Conservation (phyloP, 2,888 invertebrate species). For the Barypeithes pellucidus region DNA sequence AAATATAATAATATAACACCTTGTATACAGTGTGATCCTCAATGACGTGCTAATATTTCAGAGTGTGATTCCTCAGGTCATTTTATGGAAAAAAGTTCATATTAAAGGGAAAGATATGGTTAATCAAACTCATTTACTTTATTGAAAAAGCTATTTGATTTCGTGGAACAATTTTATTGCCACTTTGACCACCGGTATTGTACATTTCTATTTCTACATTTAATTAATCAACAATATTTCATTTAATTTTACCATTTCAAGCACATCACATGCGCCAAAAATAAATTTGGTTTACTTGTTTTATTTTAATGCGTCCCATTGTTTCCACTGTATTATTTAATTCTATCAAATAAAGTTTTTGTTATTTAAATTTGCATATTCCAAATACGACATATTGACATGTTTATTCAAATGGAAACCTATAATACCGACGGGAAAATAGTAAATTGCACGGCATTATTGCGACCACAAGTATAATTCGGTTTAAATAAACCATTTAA, state of each 20-base stretch:
- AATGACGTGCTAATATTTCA: too few species aligned
- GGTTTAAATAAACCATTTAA: background rate
- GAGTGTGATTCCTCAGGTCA: too few species aligned
- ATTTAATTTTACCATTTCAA: conserved; percentile 2
- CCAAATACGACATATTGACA: background rate
- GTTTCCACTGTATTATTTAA: background rate
- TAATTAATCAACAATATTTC: background rate
- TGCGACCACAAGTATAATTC: background rate
- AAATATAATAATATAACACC: too few species aligned
- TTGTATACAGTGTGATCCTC: too few species aligned
- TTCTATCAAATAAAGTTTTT: background rate
- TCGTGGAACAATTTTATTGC: too few species aligned
- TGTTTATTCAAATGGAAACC: background rate
- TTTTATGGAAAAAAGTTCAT: too few species aligned
- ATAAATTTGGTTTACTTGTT: conserved; percentile 4
- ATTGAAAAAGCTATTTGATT: too few species aligned
- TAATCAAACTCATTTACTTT: too few species aligned
- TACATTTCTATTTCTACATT: background rate
- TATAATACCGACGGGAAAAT: background rate
- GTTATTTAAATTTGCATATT: background rate
- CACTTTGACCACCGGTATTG: background rate
- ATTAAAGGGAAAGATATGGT: too few species aligned
- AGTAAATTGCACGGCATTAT: background rate
- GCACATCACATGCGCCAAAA: background rate
- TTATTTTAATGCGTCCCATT: background rate